Evolutionary conservation across 2,797 vertebrate genomes (phyloP), one percentile per base, ranked within the genome.

Genomic region (Bradypodion ventrale): DNA sequence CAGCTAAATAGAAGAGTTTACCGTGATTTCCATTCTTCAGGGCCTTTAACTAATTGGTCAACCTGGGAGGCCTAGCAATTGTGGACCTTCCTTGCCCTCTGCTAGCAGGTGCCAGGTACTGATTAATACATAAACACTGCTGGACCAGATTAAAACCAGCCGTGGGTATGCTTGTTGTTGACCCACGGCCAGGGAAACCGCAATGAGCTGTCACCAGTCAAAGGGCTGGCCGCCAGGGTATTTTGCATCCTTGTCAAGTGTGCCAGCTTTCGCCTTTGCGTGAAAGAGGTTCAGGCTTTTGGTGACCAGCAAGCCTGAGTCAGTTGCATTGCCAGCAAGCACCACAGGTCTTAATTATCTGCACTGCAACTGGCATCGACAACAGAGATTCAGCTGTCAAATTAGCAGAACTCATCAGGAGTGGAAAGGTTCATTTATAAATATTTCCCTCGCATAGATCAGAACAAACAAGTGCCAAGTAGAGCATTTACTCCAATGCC

Each of bases 401-500:
- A 81, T 85, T 85, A 85, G 56, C 78, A 40, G 79, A 77, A 75
- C 74, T 81, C 73, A 49, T 75, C 0, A 52, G n/a, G 73, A 77
- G 73, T 44, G 59, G 80, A 82, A 82, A 76, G 84, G 73, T 77
- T 81, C 79, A 40, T 85, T 82, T 82, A 85, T 85, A 85, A 85
- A 82, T 81, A 82, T 37, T 70, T 77, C 62, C 46, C 74, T 77
- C 46, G 5, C 73, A n/a, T 52, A 32, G 66, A 85, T 85, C 84
- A 85, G 84, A 85, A 70, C 63, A 77, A 77, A 70, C 78, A 76
- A 46, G 32, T 52, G 73, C 63, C 21, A 10, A 77, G 73, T 4
- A 3, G 79, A 82, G 66, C 86, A 92, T 94, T 94, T 80, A 80
- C 89, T 70, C 68, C 88, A 82, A 89, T 86, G 75, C 86, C 88